Base-by-base conservation (phyloP, 2,113 vertebrate genomes). In the Misgurnus anguillicaudatus region DNA sequence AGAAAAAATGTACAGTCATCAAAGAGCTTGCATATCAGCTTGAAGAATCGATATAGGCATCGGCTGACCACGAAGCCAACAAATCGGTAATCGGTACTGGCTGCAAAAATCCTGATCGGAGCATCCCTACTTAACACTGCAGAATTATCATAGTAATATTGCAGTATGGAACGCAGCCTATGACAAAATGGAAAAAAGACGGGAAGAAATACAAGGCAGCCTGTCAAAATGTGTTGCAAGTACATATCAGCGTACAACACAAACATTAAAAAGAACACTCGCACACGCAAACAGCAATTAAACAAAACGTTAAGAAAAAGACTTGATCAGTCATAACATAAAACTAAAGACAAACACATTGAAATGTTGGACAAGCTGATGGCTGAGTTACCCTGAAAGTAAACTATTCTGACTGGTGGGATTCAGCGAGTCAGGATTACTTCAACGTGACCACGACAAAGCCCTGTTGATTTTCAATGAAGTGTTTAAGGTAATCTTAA, bases 301-400 rank as follows among this genome's bases (percentile, higher is more conserved):
- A 76, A 78, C 21, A 72, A 74, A 55, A 57, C 71, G 71, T 57
- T 45, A 68, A 61, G 61, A 48, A 66, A 78, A 67, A 78, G 45
- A 31, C 53, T n/a, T n/a, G 69, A 47, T 68, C 76, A 10, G 77
- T 42, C 47, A 73, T 81, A 69, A 82, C 85, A 86, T 69, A 41
- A 67, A 78, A 83, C 70, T 58, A 81, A 72, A 61, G 63, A 79
- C 78, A 85, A 19, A 41, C 83, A 87, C 75, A 82, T 77, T 42
- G 80, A 58, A 41, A n/a, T 69, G 64, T 75, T 39, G 6, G 68
- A 67, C 62, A 64, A 55, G 63, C 80, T 24, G 67, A 75, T 61
- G 62, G 31, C 60, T 14, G 13, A 57, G 42, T 48, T 71, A 11
- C n/a, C 5, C 48, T 39, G 51, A 57, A 71, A 73, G 70, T 65